These are phyloP conservation scores for Serinus canaria DNA, from an alignment of 2,113 vertebrate species.

Conservation along the genomic window DNA sequence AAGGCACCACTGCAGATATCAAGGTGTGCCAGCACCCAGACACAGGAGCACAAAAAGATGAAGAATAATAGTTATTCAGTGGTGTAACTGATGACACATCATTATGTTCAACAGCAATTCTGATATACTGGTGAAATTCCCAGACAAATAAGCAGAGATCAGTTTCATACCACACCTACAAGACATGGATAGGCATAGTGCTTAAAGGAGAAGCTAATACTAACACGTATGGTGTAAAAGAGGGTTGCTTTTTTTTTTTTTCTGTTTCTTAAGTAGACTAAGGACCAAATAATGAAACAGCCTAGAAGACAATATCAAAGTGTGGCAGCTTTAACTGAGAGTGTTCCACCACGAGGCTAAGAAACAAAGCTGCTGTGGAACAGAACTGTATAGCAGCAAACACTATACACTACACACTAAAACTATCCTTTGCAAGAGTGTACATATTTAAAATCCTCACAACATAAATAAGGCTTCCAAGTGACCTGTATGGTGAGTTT, in stretches of 20 bases:
- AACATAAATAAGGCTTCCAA: slow-evolving; percentile 60
- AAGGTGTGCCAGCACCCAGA: background rate
- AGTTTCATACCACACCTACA: background rate
- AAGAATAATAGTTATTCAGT: background rate
- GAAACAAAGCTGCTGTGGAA: background rate
- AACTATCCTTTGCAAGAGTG: background rate
- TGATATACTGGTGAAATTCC: background rate
- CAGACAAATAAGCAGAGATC: background rate
- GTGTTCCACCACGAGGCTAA: background rate
- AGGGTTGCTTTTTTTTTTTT: background rate
- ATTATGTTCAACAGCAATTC: background rate
- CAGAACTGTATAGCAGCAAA: background rate
- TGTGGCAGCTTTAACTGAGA: background rate
- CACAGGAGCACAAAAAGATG: background rate
- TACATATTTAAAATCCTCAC: slow-evolving; percentile 11
- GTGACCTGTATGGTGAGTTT: slow-evolving; percentile 40
- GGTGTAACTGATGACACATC: background rate
- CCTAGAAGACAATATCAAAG: background rate
- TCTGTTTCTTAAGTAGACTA: background rate
- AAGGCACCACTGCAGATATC: background rate
- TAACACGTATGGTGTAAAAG: background rate
- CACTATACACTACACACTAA: background rate
- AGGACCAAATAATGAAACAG: background rate
- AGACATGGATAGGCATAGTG: background rate
- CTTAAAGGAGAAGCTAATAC: background rate